Percentiles rank a stretch among this genome's conserved stretches.
Conservation (phyloP, 2,888 invertebrate species). For the Drosophila maculinotata region DNA sequence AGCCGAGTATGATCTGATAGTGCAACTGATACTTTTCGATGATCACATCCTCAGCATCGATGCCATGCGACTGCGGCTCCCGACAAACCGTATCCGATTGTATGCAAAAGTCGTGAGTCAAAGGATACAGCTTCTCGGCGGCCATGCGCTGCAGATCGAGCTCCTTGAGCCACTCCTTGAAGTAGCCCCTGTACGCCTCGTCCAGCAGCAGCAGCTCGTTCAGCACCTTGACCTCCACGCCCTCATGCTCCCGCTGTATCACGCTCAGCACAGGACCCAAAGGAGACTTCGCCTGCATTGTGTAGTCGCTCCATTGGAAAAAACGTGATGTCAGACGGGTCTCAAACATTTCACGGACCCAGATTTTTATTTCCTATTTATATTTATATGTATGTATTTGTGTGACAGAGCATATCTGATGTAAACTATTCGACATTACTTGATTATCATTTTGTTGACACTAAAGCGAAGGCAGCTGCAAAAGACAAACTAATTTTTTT, state of each 20-base stretch:
- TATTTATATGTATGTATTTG: neutral
- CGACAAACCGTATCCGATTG: conserved; percentile 49
- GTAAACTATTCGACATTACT: neutral
- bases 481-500: too few species aligned
- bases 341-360: neutral
- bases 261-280: neutral
- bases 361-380: neutral
- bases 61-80: conserved; percentile 50
- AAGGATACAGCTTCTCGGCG: conserved; percentile 58
- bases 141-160: conserved; percentile 65
- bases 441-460: neutral
- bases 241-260: conserved; percentile 9
- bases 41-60: conserved; percentile 59
- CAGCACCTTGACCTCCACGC: conserved; percentile 32
- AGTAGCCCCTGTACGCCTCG: conserved; percentile 52
- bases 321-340: neutral
- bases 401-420: neutral
- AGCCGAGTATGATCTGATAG: conserved; percentile 56
- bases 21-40: conserved; percentile 65
- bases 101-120: conserved; percentile 64
- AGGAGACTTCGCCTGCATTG: neutral
- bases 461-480: too few species aligned
- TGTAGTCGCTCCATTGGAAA: neutral
- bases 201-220: conserved; percentile 61
- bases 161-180: conserved; percentile 55